phyloP scores from a whole-genome alignment of 2,113 vertebrate genomes.

The Oxyura jamaicensis region DNA sequence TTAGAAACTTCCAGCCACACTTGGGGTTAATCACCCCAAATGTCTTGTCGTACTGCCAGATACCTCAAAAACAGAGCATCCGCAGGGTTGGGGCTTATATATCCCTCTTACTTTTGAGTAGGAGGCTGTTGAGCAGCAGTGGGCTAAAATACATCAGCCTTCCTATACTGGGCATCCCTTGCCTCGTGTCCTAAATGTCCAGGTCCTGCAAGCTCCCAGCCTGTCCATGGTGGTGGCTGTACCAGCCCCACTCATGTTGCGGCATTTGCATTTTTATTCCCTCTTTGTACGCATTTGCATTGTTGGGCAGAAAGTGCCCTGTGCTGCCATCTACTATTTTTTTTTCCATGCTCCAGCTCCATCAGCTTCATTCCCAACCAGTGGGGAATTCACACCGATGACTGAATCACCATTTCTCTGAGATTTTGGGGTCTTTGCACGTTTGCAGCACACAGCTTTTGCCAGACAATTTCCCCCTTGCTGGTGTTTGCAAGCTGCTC shows the following conservation, averaged over 20 bases:
- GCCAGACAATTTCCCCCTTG: background rate
- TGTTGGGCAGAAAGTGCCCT: background rate
- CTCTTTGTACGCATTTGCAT: background rate
- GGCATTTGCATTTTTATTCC: rapidly evolving
- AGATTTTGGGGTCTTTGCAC: background rate
- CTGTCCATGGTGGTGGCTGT: rapidly evolving
- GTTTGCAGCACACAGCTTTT: background rate
- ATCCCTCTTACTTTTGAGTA: background rate
- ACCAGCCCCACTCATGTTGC: background rate
- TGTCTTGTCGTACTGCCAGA: rapidly evolving
- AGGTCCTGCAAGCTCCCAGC: rapidly evolving
- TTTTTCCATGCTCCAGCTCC: background rate
- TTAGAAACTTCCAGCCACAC: background rate
- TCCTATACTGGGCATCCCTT: background rate
- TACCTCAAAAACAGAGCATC: background rate
- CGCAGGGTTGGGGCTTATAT: rapidly evolving
- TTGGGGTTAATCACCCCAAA: background rate
- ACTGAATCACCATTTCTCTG: background rate
- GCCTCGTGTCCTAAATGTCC: background rate
- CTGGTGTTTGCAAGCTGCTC: background rate
- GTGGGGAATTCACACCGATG: background rate
- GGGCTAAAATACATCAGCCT: background rate
- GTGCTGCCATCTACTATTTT: background rate
- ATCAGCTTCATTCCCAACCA: background rate
- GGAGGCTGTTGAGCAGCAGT: background rate